These are phyloP conservation scores for Drosophila neonasuta DNA, from an alignment of 2,888 invertebrate genomes.

Conservation along the genomic window DNA sequence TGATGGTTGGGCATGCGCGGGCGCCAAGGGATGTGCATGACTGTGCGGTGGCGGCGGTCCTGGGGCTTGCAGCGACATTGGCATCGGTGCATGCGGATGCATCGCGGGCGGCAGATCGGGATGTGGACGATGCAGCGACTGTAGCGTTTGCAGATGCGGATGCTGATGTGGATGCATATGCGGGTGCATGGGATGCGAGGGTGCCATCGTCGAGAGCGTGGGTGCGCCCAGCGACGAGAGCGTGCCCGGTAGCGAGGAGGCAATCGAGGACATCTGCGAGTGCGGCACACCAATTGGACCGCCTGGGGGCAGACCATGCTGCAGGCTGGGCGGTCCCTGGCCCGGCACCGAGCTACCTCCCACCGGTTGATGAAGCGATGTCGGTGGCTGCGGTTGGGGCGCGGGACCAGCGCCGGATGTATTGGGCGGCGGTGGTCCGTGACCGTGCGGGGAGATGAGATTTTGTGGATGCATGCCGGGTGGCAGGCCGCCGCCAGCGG, in stretches of 20 bases:
- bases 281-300: constrained; percentile 55
- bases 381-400: constrained; percentile 56
- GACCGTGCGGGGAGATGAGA: constrained; percentile 79
- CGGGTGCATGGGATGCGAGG: constrained; percentile 75
- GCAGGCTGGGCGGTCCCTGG: constrained; percentile 55
- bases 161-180: constrained; percentile 69
- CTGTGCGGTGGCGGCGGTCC: constrained; percentile 72
- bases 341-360: constrained; percentile 37
- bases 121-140: constrained; percentile 81
- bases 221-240: constrained; percentile 68
- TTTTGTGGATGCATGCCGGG: constrained; percentile 82
- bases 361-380: constrained; percentile 65
- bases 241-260: constrained; percentile 82
- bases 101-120: constrained; percentile 80
- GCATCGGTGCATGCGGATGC: constrained; percentile 81
- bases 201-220: constrained; percentile 77
- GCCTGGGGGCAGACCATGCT: constrained; percentile 69
- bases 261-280: constrained; percentile 80
- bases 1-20: constrained; percentile 64
- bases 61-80: constrained; percentile 80
- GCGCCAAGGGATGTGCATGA: constrained; percentile 74
- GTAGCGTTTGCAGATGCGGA: constrained; percentile 71
- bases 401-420: constrained; percentile 66
- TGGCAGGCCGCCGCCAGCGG: constrained; percentile 77
- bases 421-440: constrained; percentile 51